Evolutionary conservation across 2,888 invertebrate genomes (phyloP).

Genomic region (Agriopis leucophaearia): DNA sequence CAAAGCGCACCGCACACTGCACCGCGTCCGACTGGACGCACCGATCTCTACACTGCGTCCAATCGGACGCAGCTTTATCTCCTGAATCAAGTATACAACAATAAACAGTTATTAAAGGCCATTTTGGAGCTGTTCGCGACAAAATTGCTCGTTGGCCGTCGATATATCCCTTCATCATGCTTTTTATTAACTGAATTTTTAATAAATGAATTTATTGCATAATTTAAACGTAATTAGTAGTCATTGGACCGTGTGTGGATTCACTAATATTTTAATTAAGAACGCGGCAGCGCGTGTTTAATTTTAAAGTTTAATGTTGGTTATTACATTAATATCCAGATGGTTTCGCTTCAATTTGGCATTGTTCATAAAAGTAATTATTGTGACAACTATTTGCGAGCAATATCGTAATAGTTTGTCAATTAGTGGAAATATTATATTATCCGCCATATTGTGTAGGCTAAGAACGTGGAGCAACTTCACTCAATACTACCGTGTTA

Average conservation of each 20-base stretch:
- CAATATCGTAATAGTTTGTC: slow-evolving; percentile 41
- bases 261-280: slow-evolving; percentile 46
- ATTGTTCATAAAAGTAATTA: slow-evolving; percentile 38
- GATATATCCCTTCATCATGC: slow-evolving; percentile 62
- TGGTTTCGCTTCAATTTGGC: slow-evolving; percentile 30
- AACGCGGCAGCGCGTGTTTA: slow-evolving; percentile 39
- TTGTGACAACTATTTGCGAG: slow-evolving; percentile 31
- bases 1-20: slow-evolving; percentile 50
- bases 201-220: slow-evolving; percentile 81
- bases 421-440: slow-evolving; percentile 46
- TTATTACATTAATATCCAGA: slow-evolving; percentile 33
- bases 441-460: slow-evolving; percentile 13
- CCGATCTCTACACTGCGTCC: slow-evolving; percentile 40
- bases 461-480: background rate
- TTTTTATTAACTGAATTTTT: slow-evolving; percentile 74
- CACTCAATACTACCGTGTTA: background rate
- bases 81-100: slow-evolving; percentile 73
- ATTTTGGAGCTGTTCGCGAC: slow-evolving; percentile 64
- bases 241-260: slow-evolving; percentile 58
- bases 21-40: slow-evolving; percentile 3
- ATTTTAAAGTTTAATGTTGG: slow-evolving; percentile 36
- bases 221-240: slow-evolving; percentile 78
- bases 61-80: slow-evolving; percentile 61
- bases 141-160: slow-evolving; percentile 50
- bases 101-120: slow-evolving; percentile 73